phyloP scores from a whole-genome alignment of 2,113 vertebrate genomes.

The human (Homo sapiens) region DNA sequence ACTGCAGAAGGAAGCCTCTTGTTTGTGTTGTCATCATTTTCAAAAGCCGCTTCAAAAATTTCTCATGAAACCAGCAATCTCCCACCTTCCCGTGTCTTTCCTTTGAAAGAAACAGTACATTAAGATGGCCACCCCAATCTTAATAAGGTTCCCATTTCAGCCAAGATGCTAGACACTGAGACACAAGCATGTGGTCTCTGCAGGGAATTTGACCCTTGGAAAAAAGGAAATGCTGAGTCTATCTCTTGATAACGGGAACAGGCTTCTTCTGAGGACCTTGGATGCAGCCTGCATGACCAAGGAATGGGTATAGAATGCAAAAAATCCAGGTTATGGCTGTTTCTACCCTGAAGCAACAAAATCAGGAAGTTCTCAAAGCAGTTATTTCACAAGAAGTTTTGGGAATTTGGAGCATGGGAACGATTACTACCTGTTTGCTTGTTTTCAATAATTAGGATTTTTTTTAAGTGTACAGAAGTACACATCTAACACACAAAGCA shows the following conservation, averaged over 20 bases:
- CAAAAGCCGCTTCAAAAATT: neutral
- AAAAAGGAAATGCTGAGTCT: neutral
- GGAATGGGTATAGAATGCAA: neutral
- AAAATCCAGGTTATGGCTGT: neutral
- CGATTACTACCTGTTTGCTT: neutral
- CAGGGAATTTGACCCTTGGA: neutral
- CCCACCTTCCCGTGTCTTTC: neutral
- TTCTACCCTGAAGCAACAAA: neutral
- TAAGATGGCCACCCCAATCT: neutral
- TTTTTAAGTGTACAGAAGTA: constrained; percentile 8
- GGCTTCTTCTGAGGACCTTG: neutral
- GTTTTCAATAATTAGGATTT: neutral
- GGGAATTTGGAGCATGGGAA: neutral
- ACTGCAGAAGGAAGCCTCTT: neutral
- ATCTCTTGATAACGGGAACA: neutral
- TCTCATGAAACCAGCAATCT: neutral
- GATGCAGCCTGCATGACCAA: neutral
- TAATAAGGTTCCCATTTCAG: neutral
- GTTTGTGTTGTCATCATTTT: neutral
- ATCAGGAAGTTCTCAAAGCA: neutral
- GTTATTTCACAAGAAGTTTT: neutral
- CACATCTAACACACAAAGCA: neutral
- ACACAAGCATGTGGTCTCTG: neutral
- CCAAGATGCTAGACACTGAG: neutral
- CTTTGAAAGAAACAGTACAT: neutral